Base-by-base conservation (phyloP, 2,113 vertebrate species). In the Nycticebus coucang region DNA sequence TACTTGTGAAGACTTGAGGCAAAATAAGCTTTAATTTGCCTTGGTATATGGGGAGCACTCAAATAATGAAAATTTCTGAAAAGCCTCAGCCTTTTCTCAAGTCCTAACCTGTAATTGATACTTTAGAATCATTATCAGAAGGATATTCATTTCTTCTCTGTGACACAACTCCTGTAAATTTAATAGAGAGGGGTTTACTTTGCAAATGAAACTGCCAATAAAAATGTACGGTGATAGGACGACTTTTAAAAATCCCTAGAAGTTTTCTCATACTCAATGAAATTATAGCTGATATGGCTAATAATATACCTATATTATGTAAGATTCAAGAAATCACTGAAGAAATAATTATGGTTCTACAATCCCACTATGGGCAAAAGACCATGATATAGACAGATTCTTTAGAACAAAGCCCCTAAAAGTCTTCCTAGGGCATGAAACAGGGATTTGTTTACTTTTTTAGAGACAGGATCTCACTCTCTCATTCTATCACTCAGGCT, bases 1-100 rank as follows among this genome's bases (percentile, higher is more conserved):
- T 85, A 71, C 64, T 64, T 71, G 33, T 37, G 30, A 81, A 57
- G 50, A 26, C 13, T 24, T 77, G 24, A 71, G 53, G n/a, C 69
- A 85, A 85, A 92, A 79, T 2, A 66, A 81, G 9, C 59, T 55
- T 80, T 84, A n/a, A 50, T 77, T n/a, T 71, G 7, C 35, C 22
- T 91, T 57, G 14, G 33, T 50, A 82, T 93, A 60, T 7, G 37
- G 37, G 60, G 90, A 89, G 33, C 37, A 68, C 19, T 92, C 35
- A 92, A 95, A 86, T 75, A 81, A 69, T 74, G 45, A 41, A 35
- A 26, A 62, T 83, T 82, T 87, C 62, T 77, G 89, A 83, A 85
- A 82, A 59, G 53, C 4, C 30, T 8, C 82, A 71, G 30, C 75
- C 10, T 15, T 81, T 81, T 72, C 14, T 68, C 35, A 91, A 55